Evolutionary conservation across 2,797 vertebrate species (phyloP), one percentile per base, ranked within the genome.

Genomic region (Calcarius lapponicus): DNA sequence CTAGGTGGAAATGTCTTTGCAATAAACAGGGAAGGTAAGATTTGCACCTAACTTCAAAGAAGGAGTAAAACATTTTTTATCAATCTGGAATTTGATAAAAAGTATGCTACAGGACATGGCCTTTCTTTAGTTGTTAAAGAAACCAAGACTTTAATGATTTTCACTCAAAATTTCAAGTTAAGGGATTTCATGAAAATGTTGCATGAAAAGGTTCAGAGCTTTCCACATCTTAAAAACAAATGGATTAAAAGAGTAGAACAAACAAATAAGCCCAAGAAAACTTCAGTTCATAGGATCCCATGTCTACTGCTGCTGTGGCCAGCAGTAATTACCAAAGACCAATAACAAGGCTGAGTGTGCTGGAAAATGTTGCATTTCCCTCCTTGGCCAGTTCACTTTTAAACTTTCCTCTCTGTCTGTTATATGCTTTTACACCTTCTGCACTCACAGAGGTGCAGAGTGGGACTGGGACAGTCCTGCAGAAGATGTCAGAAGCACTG

Each of bases 1-100:
- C 60, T 75, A 48, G 36, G 50, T 86, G 75, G 85, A 94, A 93
- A 85, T 61, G 16, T 58, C 78, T 84, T 93, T 60, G 21, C 71
- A 89, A 61, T 72, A 79, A 94, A 80, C 32, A 67, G 13, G 29
- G 18, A 86, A 92, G 57, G 45, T 53, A 62, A 76, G 54, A 56
- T 81, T 89, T 80, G 11, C 25, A 45, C 73, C 21, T 80, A 69
- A 86, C 26, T 84, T 92, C 83, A 75, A 43, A 56, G 58, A 65
- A 72, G 29, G 12, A 85, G 28, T n/a, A 78, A 92, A 86, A 57
- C 28, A 43, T 31, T 60, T 84, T 51, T 62, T 90, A 26, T 73
- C 32, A 45, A 83, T 58, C 14, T 57, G 38, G 15, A 86, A 79
- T 88, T 89, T 71, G 19, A 32, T 87, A 29, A 57, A 48, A 84